These are phyloP conservation scores for Lepidurus arcticus DNA, from an alignment of 1,140 invertebrate genomes.

Conservation along the genomic window DNA sequence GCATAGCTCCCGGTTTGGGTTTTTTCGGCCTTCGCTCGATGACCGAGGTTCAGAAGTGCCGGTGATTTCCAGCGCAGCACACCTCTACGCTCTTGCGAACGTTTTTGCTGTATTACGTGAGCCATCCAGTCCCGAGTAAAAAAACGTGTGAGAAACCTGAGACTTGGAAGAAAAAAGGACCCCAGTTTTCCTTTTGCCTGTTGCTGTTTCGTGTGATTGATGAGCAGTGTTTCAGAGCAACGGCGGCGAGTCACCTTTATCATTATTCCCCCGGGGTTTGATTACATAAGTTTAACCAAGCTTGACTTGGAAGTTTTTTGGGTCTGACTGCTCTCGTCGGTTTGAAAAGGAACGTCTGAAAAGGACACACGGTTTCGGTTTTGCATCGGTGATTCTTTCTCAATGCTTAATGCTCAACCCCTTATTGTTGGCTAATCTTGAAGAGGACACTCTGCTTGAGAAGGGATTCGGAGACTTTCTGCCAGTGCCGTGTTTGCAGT, in stretches of 20 bases:
- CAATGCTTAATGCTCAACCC: no score
- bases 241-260: not conserved
- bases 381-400: not conserved
- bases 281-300: not conserved
- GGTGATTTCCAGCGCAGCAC: not conserved
- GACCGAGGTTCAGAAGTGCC: constrained; percentile 6
- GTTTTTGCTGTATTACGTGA: not conserved
- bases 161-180: not conserved
- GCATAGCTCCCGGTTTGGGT: constrained; percentile 20
- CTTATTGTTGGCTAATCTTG: not conserved
- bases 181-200: not conserved
- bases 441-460: not conserved
- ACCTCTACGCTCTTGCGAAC: not conserved
- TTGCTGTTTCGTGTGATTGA: not conserved
- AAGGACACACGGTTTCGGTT: not conserved
- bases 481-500: not conserved
- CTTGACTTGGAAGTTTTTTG: not conserved
- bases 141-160: not conserved
- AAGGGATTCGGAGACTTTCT: not conserved
- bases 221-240: not conserved
- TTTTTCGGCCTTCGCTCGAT: constrained; percentile 8
- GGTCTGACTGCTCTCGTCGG: not conserved
- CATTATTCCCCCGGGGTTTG: not conserved
- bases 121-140: not conserved
- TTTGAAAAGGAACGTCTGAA: not conserved